Conservation (phyloP, 2,888 invertebrate genomes). For the Busseola fusca region DNA sequence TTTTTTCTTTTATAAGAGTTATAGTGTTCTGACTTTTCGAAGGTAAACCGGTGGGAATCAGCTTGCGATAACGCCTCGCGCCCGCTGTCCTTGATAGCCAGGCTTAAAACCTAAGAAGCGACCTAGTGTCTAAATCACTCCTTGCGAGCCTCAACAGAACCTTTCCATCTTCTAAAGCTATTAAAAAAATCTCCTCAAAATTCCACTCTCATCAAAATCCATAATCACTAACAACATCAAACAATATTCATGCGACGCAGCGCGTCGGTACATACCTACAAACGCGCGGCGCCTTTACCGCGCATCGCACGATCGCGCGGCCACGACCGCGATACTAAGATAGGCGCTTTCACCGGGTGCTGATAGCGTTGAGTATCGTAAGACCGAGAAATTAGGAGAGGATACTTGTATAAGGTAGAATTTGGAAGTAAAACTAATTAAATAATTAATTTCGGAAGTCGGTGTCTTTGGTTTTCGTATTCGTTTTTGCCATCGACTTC, state of each 20-base stretch:
- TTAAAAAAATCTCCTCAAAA: constrained; percentile 19
- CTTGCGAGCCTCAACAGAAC: neutral
- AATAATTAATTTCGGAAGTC: too few relatives aligned
- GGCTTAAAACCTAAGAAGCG: neutral
- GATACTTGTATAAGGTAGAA: neutral
- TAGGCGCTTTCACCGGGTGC: constrained; percentile 73
- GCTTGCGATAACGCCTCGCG: too few relatives aligned
- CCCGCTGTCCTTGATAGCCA: neutral
- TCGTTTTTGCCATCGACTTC: too few relatives aligned
- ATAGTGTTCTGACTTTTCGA: too few relatives aligned
- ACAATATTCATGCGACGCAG: constrained; percentile 48
- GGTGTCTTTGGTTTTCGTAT: too few relatives aligned
- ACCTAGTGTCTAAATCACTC: neutral
- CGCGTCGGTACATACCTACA: constrained; percentile 71
- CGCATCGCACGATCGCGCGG: constrained; percentile 74
- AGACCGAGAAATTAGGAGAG: constrained; percentile 20
- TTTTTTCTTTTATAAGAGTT: too few relatives aligned
- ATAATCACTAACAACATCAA: constrained; percentile 49
- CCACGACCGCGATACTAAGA: constrained; percentile 70
- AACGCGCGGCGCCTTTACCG: constrained; percentile 78
- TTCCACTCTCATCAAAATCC: constrained; percentile 41
- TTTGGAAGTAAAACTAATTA: neutral
- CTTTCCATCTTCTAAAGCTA: neutral
- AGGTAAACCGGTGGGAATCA: too few relatives aligned
- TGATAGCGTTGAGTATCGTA: constrained; percentile 47